Percentiles rank a stretch among this genome's conserved stretches.
These are phyloP conservation scores for Lithobates pipiens DNA, from an alignment of 2,797 vertebrate genomes.

Conservation along the genomic window DNA sequence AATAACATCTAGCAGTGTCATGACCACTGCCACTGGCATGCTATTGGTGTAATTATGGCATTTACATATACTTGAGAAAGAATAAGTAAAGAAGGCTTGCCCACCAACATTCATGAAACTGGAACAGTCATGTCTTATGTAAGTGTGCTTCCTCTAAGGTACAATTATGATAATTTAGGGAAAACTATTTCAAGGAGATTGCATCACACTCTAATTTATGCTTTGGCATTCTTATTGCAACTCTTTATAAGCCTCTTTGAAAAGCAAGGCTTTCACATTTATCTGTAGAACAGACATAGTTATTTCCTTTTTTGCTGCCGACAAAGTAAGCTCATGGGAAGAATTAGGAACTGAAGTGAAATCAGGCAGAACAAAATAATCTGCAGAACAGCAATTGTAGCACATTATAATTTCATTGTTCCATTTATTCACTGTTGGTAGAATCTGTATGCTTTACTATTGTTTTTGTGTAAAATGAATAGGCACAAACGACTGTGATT, in stretches of 20 bases:
- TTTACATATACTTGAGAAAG: neutral
- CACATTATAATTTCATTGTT: slow-evolving; percentile 11
- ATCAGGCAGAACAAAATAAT: slow-evolving; percentile 22
- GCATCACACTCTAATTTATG: slow-evolving; percentile 55
- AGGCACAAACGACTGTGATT: neutral
- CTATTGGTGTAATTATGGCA: neutral
- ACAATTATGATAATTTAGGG: slow-evolving; percentile 58
- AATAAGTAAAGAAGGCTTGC: slow-evolving; percentile 24
- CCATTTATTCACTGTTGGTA: neutral
- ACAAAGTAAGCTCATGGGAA: slow-evolving; percentile 28
- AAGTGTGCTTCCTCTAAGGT: slow-evolving; percentile 59
- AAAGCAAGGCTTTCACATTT: slow-evolving; percentile 29
- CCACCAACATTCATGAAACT: slow-evolving; percentile 30
- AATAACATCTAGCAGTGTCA: neutral
- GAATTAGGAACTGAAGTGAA: slow-evolving; percentile 30
- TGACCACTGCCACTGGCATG: neutral
- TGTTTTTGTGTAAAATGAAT: neutral
- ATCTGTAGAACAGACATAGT: slow-evolving; percentile 6
- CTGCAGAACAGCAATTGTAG: slow-evolving; percentile 20
- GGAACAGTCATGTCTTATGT: slow-evolving; percentile 44
- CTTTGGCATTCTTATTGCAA: slow-evolving; percentile 26
- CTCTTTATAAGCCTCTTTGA: slow-evolving; percentile 18
- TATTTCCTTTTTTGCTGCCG: slow-evolving; percentile 8
- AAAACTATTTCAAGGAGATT: slow-evolving; percentile 57
- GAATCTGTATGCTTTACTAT: neutral